These are phyloP conservation scores for Styela clava DNA, from an alignment of 23 tunicate species.

Conservation along the genomic window DNA sequence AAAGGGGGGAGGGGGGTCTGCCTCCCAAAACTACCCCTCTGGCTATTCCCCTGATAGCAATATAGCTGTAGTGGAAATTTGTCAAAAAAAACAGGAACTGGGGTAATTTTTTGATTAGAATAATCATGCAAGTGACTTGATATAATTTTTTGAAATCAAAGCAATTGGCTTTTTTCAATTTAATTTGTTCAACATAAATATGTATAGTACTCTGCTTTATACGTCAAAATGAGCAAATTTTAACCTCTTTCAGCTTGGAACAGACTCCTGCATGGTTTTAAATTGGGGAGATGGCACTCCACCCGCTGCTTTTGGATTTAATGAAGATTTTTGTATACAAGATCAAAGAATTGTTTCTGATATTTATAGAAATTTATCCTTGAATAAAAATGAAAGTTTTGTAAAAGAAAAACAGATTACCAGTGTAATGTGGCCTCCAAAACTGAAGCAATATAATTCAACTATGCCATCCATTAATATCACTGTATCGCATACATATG, in stretches of 20 bases:
- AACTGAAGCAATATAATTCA: neutral
- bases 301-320: conserved; percentile 21
- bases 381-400: neutral
- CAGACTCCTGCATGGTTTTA: conserved; percentile 14
- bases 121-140: too few relatives aligned
- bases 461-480: neutral
- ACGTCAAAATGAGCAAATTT: too few relatives aligned
- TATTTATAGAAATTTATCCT: neutral
- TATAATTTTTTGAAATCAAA: too few relatives aligned
- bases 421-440: neutral
- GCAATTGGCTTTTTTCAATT: too few relatives aligned
- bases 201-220: too few relatives aligned
- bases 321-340: conserved; percentile 2
- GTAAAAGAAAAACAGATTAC: neutral
- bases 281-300: conserved; percentile 26
- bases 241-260: conserved; percentile 5
- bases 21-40: too few relatives aligned
- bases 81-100: too few relatives aligned
- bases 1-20: too few relatives aligned
- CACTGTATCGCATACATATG: conserved; percentile 9
- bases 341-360: neutral
- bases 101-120: too few relatives aligned
- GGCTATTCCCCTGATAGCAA: too few relatives aligned
- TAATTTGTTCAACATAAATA: too few relatives aligned
- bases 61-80: too few relatives aligned